A percentile compares a stretch with the other conserved stretches of the same genome.
These are phyloP conservation scores for Yponomeuta sedellus DNA, from an alignment of 2,888 invertebrate genomes.

Conservation along the genomic window DNA sequence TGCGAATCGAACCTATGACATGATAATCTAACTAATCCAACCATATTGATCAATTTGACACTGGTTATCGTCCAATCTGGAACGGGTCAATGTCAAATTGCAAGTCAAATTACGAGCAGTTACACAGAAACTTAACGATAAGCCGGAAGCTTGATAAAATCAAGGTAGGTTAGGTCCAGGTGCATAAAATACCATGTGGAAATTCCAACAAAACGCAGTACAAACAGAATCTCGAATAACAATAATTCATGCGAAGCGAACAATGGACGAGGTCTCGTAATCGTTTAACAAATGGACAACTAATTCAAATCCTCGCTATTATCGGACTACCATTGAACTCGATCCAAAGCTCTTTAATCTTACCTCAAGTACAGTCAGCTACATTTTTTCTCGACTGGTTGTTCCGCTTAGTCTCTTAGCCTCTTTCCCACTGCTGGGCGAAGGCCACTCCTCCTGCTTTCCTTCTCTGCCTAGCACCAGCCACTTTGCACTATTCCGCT, in stretches of 20 bases:
- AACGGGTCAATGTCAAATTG: too few species aligned
- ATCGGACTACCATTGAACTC: constrained; percentile 14
- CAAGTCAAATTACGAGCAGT: too few species aligned
- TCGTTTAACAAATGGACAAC: constrained; percentile 29
- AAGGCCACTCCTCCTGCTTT: too few species aligned
- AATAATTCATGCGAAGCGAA: not conserved
- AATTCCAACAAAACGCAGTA: constrained; percentile 8
- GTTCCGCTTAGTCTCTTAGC: too few species aligned
- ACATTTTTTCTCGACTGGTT: not conserved
- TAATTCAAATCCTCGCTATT: constrained; percentile 18
- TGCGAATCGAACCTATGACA: too few species aligned
- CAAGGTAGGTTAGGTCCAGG: not conserved
- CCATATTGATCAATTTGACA: too few species aligned
- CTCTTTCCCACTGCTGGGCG: too few species aligned
- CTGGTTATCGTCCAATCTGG: too few species aligned
- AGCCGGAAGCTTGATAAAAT: not conserved
- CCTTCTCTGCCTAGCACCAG: too few species aligned
- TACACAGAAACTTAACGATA: too few species aligned
- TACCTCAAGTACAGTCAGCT: constrained; percentile 1
- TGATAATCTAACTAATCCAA: too few species aligned
- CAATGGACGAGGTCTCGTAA: constrained; percentile 21
- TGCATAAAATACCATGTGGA: not conserved
- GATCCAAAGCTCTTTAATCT: constrained; percentile 29
- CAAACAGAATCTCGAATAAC: not conserved
- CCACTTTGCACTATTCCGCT: too few species aligned